Base-by-base conservation (phyloP, 1,140 invertebrate genomes). In the Pissodes strobi region DNA sequence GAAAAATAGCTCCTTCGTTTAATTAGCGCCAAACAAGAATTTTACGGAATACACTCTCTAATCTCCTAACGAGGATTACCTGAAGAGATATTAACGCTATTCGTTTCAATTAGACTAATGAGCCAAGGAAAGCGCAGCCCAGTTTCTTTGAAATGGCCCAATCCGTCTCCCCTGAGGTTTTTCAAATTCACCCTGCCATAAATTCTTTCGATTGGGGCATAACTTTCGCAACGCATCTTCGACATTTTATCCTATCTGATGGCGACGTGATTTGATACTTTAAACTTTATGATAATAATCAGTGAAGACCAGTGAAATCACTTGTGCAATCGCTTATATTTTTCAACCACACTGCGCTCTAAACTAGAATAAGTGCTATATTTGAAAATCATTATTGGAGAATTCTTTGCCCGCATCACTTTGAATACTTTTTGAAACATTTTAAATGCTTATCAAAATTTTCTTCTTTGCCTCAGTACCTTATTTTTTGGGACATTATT, bases 51-150 rank as follows among this genome's bases (percentile, higher is more conserved):
- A 53, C 52, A 53, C 39, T 56, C 51, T 56, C 23, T 41, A 64
- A 64, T 64, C 43, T 64, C 23, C 38, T 22, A 53, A 27, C 27
- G 45, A 22, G 61, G 61, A 64, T 64, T 64, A 64, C 61, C 61
- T 64, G 61, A 64, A 64, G 45, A 64, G 61, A 64, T 64, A 64
- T 64, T 64, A 64, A 64, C 46, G 61, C 52, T 21, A 64, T 64
- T 64, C 52, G 52, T 64, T 64, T 64, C 61, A 64, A 64, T 64
- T 64, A 64, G 61, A 56, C 61, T 64, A 64, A 64, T 30, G 61
- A 64, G 61, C 37, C 51, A 48, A 49, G 41, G 34, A 48, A 52
- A 55, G 41, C 60, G 48, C 46, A 61, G 30, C 37, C 19, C 45
- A 39, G 18, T 49, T 39, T 25, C 45, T 51, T 61, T 41, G 27